A percentile compares a stretch with the other conserved stretches of the same genome.
These are phyloP conservation scores for Hipposideros armiger DNA, from an alignment of 2,113 vertebrate genomes.

Conservation along the genomic window DNA sequence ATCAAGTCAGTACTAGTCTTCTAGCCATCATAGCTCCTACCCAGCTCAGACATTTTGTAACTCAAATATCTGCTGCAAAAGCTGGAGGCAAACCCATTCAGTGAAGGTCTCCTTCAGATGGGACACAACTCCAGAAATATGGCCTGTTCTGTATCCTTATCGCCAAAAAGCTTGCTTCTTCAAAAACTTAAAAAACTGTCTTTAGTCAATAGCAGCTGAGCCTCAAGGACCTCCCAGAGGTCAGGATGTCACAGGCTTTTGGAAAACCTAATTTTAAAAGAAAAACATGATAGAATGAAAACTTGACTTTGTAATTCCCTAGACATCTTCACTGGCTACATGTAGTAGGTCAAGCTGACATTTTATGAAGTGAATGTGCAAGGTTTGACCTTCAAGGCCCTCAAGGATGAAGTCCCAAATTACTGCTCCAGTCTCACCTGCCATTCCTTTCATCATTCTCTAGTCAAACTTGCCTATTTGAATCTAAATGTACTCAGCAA, in stretches of 20 bases:
- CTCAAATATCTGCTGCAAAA: neutral
- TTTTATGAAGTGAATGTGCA: neutral
- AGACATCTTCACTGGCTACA: neutral
- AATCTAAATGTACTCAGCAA: neutral
- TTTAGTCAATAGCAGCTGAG: neutral
- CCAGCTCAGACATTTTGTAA: neutral
- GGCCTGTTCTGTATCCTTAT: neutral
- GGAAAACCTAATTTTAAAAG: neutral
- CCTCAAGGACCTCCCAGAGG: neutral
- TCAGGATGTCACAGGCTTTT: neutral
- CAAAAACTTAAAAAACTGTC: neutral
- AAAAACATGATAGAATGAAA: slow-evolving; percentile 10
- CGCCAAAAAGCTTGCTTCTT: neutral
- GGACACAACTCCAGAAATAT: neutral
- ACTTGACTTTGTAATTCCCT: neutral
- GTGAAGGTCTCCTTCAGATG: neutral
- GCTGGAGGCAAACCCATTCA: neutral
- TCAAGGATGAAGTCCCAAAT: neutral
- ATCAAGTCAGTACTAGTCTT: neutral
- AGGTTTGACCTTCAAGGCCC: neutral
- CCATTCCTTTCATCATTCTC: neutral
- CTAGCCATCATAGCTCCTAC: neutral
- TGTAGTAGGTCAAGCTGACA: neutral
- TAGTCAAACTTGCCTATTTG: neutral
- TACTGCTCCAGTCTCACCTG: neutral